Conservation (phyloP, 2,888 invertebrate species). For the Theretra japonica region DNA sequence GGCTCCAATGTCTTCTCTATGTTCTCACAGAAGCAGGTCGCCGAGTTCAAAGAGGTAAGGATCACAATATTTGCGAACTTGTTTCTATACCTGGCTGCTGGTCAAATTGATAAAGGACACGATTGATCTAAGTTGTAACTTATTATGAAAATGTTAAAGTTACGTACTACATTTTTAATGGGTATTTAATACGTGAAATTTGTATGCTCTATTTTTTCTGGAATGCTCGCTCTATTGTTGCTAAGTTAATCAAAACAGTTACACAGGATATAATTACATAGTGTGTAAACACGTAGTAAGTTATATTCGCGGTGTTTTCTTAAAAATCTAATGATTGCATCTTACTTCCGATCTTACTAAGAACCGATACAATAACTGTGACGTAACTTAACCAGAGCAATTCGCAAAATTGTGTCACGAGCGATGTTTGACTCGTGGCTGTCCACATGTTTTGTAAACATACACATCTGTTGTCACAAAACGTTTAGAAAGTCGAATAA, state of each 20-base stretch:
- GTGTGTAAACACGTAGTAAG: neutral
- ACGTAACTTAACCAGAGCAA: slow-evolving; percentile 41
- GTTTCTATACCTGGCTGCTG: no score
- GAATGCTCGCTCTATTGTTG: neutral
- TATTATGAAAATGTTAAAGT: neutral
- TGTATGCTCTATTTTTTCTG: no score
- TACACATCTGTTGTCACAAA: slow-evolving; percentile 9
- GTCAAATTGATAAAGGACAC: neutral
- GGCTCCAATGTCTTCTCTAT: slow-evolving; percentile 98
- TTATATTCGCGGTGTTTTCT: neutral
- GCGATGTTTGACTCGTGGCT: slow-evolving; percentile 59
- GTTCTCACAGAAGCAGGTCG: slow-evolving; percentile 98
- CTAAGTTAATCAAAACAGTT: neutral
- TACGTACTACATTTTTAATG: no score
- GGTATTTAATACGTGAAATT: no score
- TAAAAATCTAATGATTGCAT: neutral
- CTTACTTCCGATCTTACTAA: slow-evolving; percentile 8
- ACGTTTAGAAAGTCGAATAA: slow-evolving; percentile 5
- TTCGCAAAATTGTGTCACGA: slow-evolving; percentile 42
- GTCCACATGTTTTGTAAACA: slow-evolving; percentile 64
- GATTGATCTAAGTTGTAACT: neutral
- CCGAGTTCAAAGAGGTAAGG: slow-evolving; percentile 96
- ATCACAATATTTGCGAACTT: neutral
- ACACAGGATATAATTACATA: neutral
- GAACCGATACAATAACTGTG: slow-evolving; percentile 35